These are phyloP conservation scores for Cyclophora albipunctata DNA, from an alignment of 2,888 invertebrate species.

Conservation along the genomic window DNA sequence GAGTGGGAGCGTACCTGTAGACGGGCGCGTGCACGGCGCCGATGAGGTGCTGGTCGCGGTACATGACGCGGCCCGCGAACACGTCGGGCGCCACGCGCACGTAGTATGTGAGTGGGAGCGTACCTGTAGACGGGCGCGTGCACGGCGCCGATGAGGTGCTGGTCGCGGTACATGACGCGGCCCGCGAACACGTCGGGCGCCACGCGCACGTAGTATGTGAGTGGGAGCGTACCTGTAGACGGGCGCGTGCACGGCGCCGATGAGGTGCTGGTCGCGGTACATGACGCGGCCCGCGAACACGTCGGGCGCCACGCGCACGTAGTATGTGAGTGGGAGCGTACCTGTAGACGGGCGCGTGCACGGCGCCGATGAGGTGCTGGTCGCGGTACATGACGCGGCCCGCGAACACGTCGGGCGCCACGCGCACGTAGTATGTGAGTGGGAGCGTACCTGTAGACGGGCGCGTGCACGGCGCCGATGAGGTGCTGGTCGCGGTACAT, in stretches of 20 bases:
- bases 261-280: constrained; percentile 40
- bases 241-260: constrained; percentile 47
- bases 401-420: constrained; percentile 34
- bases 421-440: constrained; percentile 20
- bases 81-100: constrained; percentile 37
- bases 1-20: constrained; percentile 39
- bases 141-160: constrained; percentile 44
- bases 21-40: constrained; percentile 45
- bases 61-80: constrained; percentile 42
- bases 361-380: constrained; percentile 43
- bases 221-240: constrained; percentile 27
- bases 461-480: constrained; percentile 43
- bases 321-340: neutral
- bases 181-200: constrained; percentile 39
- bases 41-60: constrained; percentile 41
- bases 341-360: constrained; percentile 44
- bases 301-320: constrained; percentile 32
- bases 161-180: constrained; percentile 42
- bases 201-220: constrained; percentile 25
- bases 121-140: constrained; percentile 41
- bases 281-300: constrained; percentile 45
- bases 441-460: constrained; percentile 31
- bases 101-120: too few species aligned
- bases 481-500: constrained; percentile 42
- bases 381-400: constrained; percentile 47